Percentiles rank a stretch among this genome's conserved stretches.
Conservation (phyloP, 1,140 invertebrate species). For the Ericerus pela region DNA sequence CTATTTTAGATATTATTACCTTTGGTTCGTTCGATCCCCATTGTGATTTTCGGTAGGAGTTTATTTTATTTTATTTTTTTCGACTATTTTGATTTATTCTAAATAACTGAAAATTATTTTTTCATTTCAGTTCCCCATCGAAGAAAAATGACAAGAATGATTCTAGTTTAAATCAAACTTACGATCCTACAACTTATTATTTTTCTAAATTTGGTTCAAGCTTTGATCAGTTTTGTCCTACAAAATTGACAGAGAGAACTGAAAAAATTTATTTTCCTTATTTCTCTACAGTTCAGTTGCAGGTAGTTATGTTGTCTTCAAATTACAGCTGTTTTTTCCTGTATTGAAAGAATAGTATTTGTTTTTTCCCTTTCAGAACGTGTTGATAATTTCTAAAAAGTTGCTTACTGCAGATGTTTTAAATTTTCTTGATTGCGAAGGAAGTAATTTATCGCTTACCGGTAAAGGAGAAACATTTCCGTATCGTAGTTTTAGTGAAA, state of each 20-base stretch:
- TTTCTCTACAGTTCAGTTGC: slow-evolving; percentile 55
- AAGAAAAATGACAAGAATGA: slow-evolving; percentile 14
- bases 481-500: slow-evolving; percentile 88
- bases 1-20: slow-evolving; percentile 25
- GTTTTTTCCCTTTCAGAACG: slow-evolving; percentile 37
- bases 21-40: slow-evolving; percentile 25
- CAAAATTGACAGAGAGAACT: slow-evolving; percentile 50
- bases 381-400: slow-evolving; percentile 67
- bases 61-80: not conserved
- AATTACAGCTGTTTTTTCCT: not conserved
- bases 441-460: slow-evolving; percentile 53
- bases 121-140: slow-evolving; percentile 6
- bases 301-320: slow-evolving; percentile 21
- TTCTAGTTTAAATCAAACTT: slow-evolving; percentile 43
- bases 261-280: slow-evolving; percentile 25
- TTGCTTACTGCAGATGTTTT: slow-evolving; percentile 75
- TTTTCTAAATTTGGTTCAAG: slow-evolving; percentile 85
- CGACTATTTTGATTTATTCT: not conserved
- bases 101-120: too few relatives aligned
- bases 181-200: slow-evolving; percentile 70
- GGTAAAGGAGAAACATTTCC: slow-evolving; percentile 56
- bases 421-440: slow-evolving; percentile 64
- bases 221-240: slow-evolving; percentile 73
- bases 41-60: slow-evolving; percentile 1
- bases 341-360: not conserved